Percentiles rank a stretch among this genome's conserved stretches.
Conservation (phyloP, 2,797 vertebrate species). For the Peromyscus aztecus region DNA sequence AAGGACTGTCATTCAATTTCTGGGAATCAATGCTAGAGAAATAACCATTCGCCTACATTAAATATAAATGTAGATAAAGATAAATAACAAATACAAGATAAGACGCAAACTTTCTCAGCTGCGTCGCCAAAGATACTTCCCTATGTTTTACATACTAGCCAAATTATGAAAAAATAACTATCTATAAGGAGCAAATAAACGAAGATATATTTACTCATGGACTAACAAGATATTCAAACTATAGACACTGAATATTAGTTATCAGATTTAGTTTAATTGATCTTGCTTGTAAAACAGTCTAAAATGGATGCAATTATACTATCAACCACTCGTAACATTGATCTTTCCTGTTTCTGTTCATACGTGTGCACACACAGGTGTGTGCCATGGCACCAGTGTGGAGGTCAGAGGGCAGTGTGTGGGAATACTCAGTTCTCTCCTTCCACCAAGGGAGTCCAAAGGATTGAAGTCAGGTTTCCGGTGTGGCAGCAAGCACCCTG, state of each 20-base stretch:
- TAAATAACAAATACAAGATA: constrained; percentile 23
- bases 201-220: background rate
- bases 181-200: background rate
- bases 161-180: constrained; percentile 22
- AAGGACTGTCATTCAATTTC: background rate
- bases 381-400: background rate
- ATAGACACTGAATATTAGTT: constrained; percentile 3
- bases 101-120: background rate
- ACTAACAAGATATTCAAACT: constrained; percentile 35
- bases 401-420: background rate
- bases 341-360: background rate
- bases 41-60: constrained; percentile 2
- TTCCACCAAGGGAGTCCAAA: no score
- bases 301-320: constrained; percentile 4
- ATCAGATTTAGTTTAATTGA: background rate
- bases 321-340: background rate
- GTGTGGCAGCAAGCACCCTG: background rate
- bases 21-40: constrained; percentile 47
- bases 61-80: no score
- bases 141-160: background rate
- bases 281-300: background rate
- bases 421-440: background rate
- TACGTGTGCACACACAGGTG: background rate
- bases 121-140: constrained; percentile 3
- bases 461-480: background rate